Evolutionary conservation across 2,888 invertebrate species (phyloP).

Genomic region (Adelognathus sp.): DNA sequence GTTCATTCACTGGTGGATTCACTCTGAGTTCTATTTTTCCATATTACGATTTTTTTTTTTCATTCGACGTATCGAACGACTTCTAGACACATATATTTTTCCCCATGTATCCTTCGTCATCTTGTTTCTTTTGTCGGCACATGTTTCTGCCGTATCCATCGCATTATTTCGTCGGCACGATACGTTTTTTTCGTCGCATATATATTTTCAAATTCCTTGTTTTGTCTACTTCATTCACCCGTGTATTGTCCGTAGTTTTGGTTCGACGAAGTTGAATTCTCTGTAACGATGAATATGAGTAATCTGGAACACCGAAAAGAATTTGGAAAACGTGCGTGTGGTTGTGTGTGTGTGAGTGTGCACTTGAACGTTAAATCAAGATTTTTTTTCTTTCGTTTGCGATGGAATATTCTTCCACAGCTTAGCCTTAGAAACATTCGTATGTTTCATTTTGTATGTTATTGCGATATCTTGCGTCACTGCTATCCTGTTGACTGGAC

Average conservation of each 20-base stretch:
- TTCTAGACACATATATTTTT: constrained; percentile 28
- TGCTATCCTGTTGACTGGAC: not conserved
- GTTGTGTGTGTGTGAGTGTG: not conserved
- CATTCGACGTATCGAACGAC: constrained; percentile 4
- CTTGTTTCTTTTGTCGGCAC: constrained; percentile 40
- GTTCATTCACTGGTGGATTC: not conserved
- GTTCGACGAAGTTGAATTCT: constrained; percentile 28
- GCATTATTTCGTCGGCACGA: constrained; percentile 47
- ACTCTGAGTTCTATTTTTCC: not conserved
- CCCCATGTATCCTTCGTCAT: constrained; percentile 26
- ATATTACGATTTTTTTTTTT: no score
- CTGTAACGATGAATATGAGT: not conserved
- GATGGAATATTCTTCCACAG: constrained; percentile 45
- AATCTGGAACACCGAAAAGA: not conserved
- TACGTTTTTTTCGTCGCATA: not conserved
- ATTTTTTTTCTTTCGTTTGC: constrained; percentile 9
- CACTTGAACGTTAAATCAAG: not conserved
- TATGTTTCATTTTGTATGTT: not conserved
- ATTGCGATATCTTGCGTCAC: not conserved
- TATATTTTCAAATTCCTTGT: not conserved
- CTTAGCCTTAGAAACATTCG: constrained; percentile 35
- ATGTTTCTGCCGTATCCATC: constrained; percentile 33
- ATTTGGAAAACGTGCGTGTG: not conserved
- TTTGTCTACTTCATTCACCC: not conserved
- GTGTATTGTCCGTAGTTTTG: constrained; percentile 40